These are phyloP conservation scores for Chironex yamaguchii DNA, from an alignment of 30 jellyfish, hydroid and myxozoan genomes.

Conservation along the genomic window DNA sequence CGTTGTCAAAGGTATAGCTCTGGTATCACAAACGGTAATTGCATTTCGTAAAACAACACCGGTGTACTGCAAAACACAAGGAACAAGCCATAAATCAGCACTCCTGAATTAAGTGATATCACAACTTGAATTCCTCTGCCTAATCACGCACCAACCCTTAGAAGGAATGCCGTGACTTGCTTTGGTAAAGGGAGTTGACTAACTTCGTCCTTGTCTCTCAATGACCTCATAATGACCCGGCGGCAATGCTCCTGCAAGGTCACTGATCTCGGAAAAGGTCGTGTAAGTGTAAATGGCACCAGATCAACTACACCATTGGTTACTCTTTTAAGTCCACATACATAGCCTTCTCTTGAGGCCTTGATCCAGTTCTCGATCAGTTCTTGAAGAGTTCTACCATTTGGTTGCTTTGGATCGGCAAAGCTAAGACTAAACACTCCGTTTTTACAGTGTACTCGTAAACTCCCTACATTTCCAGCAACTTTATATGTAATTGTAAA, in stretches of 20 bases:
- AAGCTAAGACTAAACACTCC: conserved; percentile 61
- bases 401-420: conserved; percentile 49
- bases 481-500: conserved; percentile 65
- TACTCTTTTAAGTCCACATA: conserved; percentile 19
- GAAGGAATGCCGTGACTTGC: conserved; percentile 32
- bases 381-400: conserved; percentile 59
- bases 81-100: too few species aligned
- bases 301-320: conserved; percentile 6
- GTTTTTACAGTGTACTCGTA: conserved; percentile 63
- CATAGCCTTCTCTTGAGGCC: background rate
- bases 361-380: conserved; percentile 26
- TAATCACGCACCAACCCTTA: too few species aligned
- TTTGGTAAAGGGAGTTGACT: conserved; percentile 41
- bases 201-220: conserved; percentile 49
- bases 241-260: conserved; percentile 70
- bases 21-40: too few species aligned
- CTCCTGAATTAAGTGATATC: too few species aligned
- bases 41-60: too few species aligned
- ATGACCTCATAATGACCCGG: conserved; percentile 49
- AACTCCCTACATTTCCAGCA: conserved; percentile 62
- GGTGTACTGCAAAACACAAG: too few species aligned
- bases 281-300: conserved; percentile 48
- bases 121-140: too few species aligned
- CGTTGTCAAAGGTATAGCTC: too few species aligned
- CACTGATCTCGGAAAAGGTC: conserved; percentile 36